These are phyloP conservation scores for Phasia obesa DNA, from an alignment of 2,888 invertebrate species.

Conservation along the genomic window DNA sequence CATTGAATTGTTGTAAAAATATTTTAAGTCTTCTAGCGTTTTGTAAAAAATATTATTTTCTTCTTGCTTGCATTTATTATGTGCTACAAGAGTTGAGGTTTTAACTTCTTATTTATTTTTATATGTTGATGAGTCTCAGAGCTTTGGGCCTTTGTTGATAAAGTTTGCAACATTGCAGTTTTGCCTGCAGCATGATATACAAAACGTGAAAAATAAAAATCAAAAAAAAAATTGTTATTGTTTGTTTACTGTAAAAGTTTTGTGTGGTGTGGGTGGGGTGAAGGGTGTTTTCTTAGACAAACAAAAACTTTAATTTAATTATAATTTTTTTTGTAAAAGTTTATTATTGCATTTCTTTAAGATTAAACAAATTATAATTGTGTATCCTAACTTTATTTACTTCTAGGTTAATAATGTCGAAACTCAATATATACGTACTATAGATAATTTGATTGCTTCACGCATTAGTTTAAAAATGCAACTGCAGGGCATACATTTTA, in stretches of 20 bases:
- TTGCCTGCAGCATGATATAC: slow-evolving; percentile 43
- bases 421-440: slow-evolving; percentile 80
- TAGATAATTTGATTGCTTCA: slow-evolving; percentile 81
- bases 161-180: slow-evolving; percentile 70
- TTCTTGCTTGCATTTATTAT: slow-evolving; percentile 37
- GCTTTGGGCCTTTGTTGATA: slow-evolving; percentile 64
- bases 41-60: slow-evolving; percentile 31
- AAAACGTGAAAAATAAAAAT: slow-evolving; percentile 12
- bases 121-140: slow-evolving; percentile 45
- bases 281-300: slow-evolving; percentile 22
- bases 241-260: slow-evolving; percentile 18
- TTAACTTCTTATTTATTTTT: slow-evolving; percentile 41
- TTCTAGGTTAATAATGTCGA: slow-evolving; percentile 80
- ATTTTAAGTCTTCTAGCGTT: slow-evolving; percentile 57
- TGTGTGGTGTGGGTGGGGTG: not conserved
- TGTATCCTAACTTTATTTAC: slow-evolving; percentile 31
- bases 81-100: slow-evolving; percentile 50
- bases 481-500: slow-evolving; percentile 81
- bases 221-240: slow-evolving; percentile 6
- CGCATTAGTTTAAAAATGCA: slow-evolving; percentile 81
- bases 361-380: not conserved
- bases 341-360: not conserved
- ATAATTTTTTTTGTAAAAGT: not conserved
- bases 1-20: slow-evolving; percentile 21
- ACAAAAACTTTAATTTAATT: slow-evolving; percentile 38